These are phyloP conservation scores for Drosophila mercatorum DNA, from an alignment of 2,888 invertebrate species.

Conservation along the genomic window DNA sequence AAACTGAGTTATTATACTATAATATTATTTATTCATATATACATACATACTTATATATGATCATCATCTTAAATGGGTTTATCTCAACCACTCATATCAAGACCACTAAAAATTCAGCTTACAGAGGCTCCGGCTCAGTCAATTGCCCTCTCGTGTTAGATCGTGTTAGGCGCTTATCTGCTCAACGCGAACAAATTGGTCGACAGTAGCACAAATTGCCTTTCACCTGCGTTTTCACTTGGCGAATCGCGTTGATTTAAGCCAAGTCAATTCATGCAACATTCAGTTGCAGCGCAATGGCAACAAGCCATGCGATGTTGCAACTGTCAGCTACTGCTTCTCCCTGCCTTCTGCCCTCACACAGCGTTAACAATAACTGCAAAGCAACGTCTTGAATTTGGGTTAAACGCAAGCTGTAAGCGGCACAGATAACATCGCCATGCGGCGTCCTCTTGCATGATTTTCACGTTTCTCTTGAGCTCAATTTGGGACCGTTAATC, in stretches of 20 bases:
- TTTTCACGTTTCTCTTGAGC: slow-evolving; percentile 49
- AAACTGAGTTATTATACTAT: too few species aligned
- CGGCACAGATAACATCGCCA: slow-evolving; percentile 30
- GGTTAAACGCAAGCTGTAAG: slow-evolving; percentile 55
- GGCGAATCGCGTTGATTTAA: slow-evolving; percentile 43
- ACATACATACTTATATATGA: too few species aligned
- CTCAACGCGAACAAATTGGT: slow-evolving; percentile 40
- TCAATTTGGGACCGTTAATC: slow-evolving; percentile 49
- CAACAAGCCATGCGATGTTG: slow-evolving; percentile 52
- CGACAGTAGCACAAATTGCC: slow-evolving; percentile 57
- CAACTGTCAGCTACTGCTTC: slow-evolving; percentile 1
- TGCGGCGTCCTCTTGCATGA: slow-evolving; percentile 36
- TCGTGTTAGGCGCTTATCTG: slow-evolving; percentile 32
- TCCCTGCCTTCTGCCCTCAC: neutral
- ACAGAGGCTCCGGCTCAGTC: neutral
- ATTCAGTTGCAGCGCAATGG: slow-evolving; percentile 36
- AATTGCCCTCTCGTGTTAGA: neutral
- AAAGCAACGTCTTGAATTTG: slow-evolving; percentile 51
- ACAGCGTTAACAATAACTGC: slow-evolving; percentile 26
- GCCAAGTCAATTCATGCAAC: slow-evolving; percentile 32
- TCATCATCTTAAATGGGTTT: too few species aligned
- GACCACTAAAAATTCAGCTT: too few species aligned
- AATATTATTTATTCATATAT: too few species aligned
- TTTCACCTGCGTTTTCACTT: slow-evolving; percentile 65
- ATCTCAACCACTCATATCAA: too few species aligned